Conservation (phyloP, 2,888 invertebrate genomes). For the Campoplex capitator region DNA sequence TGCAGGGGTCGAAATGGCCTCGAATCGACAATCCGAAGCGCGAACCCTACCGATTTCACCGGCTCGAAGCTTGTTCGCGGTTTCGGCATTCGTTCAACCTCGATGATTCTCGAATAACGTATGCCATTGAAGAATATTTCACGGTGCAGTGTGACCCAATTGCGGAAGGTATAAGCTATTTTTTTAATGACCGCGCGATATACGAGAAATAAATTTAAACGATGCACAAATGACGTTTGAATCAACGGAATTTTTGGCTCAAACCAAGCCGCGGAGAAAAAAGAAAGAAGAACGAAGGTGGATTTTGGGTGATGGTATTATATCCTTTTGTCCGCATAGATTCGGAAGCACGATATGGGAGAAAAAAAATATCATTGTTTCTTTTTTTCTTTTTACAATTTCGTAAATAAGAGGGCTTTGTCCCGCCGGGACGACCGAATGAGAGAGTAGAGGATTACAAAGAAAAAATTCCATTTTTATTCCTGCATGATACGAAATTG, state of each 20-base stretch:
- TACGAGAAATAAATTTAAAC: neutral
- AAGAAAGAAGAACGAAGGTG: neutral
- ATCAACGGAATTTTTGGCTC: neutral
- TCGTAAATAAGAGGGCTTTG: conserved; percentile 25
- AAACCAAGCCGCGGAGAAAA: neutral
- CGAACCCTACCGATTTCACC: conserved; percentile 47
- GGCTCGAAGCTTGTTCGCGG: conserved; percentile 42
- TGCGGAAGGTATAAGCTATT: neutral
- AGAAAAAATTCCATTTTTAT: conserved; percentile 32
- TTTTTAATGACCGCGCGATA: conserved; percentile 3
- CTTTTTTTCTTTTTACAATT: conserved; percentile 20
- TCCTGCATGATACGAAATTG: conserved; percentile 27
- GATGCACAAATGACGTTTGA: neutral
- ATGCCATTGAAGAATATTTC: neutral
- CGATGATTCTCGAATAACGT: conserved; percentile 5
- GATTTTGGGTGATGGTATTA: neutral
- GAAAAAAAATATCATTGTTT: neutral
- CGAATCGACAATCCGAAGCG: conserved; percentile 58
- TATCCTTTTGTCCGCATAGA: neutral
- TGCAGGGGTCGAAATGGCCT: conserved; percentile 47
- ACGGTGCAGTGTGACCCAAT: neutral
- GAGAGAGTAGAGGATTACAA: conserved; percentile 8
- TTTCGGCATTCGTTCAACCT: conserved; percentile 54
- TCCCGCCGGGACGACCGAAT: neutral
- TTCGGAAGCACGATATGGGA: conserved; percentile 8